phyloP scores from a whole-genome alignment of 2,797 vertebrate species.

The Takifugu rubripes region DNA sequence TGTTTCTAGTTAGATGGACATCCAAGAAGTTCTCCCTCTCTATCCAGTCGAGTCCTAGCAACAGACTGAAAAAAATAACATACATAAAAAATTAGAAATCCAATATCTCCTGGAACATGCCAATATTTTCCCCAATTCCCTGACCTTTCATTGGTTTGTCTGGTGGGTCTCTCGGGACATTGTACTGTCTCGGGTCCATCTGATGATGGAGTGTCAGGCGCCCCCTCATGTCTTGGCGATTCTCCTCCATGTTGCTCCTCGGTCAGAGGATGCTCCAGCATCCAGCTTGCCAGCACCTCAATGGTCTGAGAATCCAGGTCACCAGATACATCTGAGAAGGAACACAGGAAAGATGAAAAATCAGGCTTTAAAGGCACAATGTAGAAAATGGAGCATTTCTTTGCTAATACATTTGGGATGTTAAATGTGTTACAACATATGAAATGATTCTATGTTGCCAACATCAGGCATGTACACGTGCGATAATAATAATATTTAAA shows the following conservation, averaged over 20 bases:
- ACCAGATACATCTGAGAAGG: slow-evolving; percentile 73
- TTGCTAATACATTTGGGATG: slow-evolving; percentile 25
- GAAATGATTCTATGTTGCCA: slow-evolving; percentile 14
- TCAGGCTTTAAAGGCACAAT: slow-evolving; percentile 44
- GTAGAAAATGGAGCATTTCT: slow-evolving; percentile 17
- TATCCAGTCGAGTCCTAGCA: slow-evolving; percentile 79
- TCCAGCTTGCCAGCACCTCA: slow-evolving; percentile 82
- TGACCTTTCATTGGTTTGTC: slow-evolving; percentile 77
- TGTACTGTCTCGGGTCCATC: slow-evolving; percentile 81
- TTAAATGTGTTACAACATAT: not conserved
- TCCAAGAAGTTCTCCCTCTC: slow-evolving; percentile 82
- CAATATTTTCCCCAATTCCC: not conserved
- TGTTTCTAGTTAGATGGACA: slow-evolving; percentile 81
- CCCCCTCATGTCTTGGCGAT: slow-evolving; percentile 43
- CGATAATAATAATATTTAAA: slow-evolving; percentile 1
- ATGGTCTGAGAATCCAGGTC: slow-evolving; percentile 79
- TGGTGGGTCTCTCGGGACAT: slow-evolving; percentile 73
- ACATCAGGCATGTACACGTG: not conserved
- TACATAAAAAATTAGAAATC: not conserved
- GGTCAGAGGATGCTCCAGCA: slow-evolving; percentile 79
- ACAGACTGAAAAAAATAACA: slow-evolving; percentile 58
- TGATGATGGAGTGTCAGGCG: slow-evolving; percentile 69
- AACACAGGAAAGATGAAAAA: slow-evolving; percentile 42
- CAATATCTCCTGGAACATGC: not conserved
- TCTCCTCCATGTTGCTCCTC: slow-evolving; percentile 71